These are phyloP conservation scores for Aspidiotus destructor DNA, from an alignment of 2,888 invertebrate genomes.

Conservation along the genomic window DNA sequence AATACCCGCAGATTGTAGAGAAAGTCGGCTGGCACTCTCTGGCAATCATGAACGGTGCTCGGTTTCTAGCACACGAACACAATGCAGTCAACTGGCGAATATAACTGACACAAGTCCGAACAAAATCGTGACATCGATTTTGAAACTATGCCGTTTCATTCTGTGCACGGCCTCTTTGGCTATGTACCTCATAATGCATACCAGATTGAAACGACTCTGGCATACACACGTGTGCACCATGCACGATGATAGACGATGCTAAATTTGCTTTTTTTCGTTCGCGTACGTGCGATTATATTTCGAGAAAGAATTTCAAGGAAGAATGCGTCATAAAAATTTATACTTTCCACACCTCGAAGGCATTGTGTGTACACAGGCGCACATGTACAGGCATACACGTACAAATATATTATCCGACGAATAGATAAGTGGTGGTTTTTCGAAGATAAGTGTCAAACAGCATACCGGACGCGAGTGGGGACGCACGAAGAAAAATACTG, in stretches of 20 bases:
- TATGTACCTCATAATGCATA: not conserved
- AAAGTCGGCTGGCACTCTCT: not conserved
- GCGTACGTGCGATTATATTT: no score
- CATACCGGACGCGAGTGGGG: no score
- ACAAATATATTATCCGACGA: no score
- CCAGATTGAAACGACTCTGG: no score
- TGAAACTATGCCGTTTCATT: not conserved
- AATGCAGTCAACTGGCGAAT: not conserved
- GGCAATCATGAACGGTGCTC: not conserved
- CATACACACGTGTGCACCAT: no score
- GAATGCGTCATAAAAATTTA: conserved; percentile 14
- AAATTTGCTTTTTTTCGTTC: no score
- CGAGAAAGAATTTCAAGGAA: conserved; percentile 10
- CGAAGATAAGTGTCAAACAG: no score
- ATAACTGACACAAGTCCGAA: not conserved
- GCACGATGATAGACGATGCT: no score
- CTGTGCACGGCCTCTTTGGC: not conserved
- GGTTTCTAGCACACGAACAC: no score
- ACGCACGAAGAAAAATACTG: no score
- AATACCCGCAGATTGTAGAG: not conserved
- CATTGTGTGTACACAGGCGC: not conserved
- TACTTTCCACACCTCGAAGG: conserved; percentile 18
- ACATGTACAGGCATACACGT: no score
- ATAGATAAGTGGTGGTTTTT: no score
- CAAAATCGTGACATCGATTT: conserved; percentile 1